Evolutionary conservation across 2,888 invertebrate species (phyloP).

Genomic region (Selenia dentaria): DNA sequence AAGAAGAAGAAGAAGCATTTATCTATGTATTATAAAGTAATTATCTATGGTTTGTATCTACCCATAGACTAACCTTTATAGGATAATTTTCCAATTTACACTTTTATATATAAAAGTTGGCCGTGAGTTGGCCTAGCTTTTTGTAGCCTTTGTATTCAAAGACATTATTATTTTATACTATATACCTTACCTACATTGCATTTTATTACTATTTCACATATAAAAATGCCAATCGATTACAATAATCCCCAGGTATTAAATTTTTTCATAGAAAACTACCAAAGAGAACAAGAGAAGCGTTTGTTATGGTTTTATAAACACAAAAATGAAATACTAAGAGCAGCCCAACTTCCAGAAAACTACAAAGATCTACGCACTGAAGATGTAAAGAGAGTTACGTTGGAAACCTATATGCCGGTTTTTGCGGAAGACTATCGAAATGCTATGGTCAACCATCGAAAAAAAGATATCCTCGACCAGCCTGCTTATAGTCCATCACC

Average conservation of each 20-base stretch:
- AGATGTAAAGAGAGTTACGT: slow-evolving; percentile 10
- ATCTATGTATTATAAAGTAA: no score
- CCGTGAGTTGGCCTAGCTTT: no score
- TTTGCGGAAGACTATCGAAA: slow-evolving; percentile 12
- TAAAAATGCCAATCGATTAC: slow-evolving; percentile 34
- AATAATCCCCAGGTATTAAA: slow-evolving; percentile 27
- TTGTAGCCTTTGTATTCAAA: no score
- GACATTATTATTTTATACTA: no score
- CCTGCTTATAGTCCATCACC: not conserved
- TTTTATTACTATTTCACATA: no score
- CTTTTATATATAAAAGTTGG: no score
- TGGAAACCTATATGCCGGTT: slow-evolving; percentile 15
- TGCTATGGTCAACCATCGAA: slow-evolving; percentile 18
- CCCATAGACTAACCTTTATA: no score
- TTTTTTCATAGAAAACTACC: slow-evolving; percentile 34
- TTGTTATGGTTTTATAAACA: slow-evolving; percentile 35
- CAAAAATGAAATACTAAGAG: slow-evolving; percentile 14
- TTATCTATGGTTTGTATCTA: no score
- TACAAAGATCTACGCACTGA: slow-evolving; percentile 9
- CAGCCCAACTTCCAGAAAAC: slow-evolving; percentile 10
- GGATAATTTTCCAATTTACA: no score
- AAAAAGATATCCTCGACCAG: slow-evolving; percentile 13
- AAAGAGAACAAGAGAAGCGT: slow-evolving; percentile 30
- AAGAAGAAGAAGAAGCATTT: no score
- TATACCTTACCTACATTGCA: no score